Evolutionary conservation across 2,888 invertebrate species (phyloP).

Genomic region (Beris chalybata): DNA sequence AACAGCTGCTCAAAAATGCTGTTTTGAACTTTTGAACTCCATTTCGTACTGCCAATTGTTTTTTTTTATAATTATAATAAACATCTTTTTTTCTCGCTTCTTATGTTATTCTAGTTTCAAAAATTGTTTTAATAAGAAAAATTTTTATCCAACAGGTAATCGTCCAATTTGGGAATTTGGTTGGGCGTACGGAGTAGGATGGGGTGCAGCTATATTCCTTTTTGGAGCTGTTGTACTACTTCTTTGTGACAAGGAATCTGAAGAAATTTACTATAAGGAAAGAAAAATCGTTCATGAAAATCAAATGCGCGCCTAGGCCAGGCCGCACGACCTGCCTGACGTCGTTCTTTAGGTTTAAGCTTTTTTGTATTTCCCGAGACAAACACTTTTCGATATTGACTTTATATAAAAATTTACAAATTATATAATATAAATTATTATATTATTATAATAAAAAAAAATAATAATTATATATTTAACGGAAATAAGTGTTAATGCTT

Average conservation of each 20-base stretch:
- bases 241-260: constrained; percentile 96
- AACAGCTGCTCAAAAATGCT: no score
- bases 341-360: constrained; percentile 56
- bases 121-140: no score
- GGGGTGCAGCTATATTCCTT: constrained; percentile 95
- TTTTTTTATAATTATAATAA: no score
- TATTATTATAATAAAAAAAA: constrained; percentile 12
- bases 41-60: no score
- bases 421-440: constrained; percentile 30
- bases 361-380: constrained; percentile 36
- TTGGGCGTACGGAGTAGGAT: constrained; percentile 98
- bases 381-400: constrained; percentile 34
- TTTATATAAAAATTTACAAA: constrained; percentile 33
- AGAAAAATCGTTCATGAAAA: constrained; percentile 74
- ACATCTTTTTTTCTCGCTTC: no score
- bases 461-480: constrained; percentile 25
- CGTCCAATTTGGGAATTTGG: constrained; percentile 95
- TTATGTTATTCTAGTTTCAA: no score
- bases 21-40: no score
- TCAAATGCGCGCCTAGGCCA: constrained; percentile 58
- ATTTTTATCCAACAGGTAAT: constrained; percentile 64
- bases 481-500: constrained; percentile 32
- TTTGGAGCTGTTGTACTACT: constrained; percentile 92
- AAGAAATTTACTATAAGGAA: constrained; percentile 97
- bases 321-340: constrained; percentile 58